These are phyloP conservation scores for Eonycteris spelaea DNA, from an alignment of 2,113 vertebrate species.

Conservation along the genomic window DNA sequence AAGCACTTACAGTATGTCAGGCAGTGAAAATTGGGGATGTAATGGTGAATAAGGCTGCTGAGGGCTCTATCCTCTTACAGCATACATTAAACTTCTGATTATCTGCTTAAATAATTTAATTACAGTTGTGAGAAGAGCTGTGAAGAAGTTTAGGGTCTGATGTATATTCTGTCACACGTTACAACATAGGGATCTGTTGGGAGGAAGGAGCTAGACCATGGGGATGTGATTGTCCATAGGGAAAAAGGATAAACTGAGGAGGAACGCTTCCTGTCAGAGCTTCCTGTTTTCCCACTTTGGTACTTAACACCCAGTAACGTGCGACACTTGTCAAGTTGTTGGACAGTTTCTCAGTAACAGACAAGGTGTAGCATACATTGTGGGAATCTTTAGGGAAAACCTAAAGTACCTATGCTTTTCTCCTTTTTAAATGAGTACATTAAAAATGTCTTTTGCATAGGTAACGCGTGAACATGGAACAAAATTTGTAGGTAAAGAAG, in stretches of 20 bases:
- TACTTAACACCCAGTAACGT: not conserved
- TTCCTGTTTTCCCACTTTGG: not conserved
- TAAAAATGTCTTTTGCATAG: not conserved
- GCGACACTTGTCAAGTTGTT: not conserved
- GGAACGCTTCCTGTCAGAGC: not conserved
- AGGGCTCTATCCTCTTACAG: not conserved
- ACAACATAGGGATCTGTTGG: not conserved
- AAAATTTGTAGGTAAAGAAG: not conserved
- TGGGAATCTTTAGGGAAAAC: not conserved
- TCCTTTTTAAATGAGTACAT: not conserved
- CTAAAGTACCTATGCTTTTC: not conserved
- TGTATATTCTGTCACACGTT: not conserved
- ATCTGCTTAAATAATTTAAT: not conserved
- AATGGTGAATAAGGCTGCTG: not conserved
- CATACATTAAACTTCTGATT: not conserved
- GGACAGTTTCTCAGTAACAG: not conserved
- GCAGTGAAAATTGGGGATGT: not conserved
- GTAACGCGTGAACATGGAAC: not conserved
- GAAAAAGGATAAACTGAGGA: not conserved
- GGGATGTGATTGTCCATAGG: not conserved
- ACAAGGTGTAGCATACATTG: not conserved
- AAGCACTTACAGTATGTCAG: not conserved
- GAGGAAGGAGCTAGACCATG: not conserved
- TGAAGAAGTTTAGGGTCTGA: not conserved
- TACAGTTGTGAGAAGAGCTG: not conserved